Base-by-base conservation (phyloP, 1,140 invertebrate species). In the Ladona fulva region DNA sequence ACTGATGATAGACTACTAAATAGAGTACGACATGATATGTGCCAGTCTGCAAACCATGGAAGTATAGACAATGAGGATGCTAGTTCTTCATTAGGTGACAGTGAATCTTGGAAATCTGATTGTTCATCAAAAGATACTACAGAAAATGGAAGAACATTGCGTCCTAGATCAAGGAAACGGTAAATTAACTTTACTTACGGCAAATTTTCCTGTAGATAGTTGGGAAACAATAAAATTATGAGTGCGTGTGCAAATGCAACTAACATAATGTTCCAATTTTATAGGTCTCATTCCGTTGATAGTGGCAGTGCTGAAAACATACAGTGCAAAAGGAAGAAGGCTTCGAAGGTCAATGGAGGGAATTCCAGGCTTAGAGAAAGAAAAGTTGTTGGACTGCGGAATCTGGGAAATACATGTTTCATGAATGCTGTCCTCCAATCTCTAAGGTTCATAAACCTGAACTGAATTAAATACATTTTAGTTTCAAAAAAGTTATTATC, bases 381-480 rank as follows among this genome's bases (percentile, higher is more conserved):
- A 81, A 91, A 90, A 85, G 89, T 92, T 75, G 90, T 94, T 80
- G 94, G 94, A 37, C 87, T 95, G 81, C 88, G 92, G 81, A 95
- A 95, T 87, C 87, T 95, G 83, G 94, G 93, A 79, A 95, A 95
- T 83, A 95, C 93, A 79, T 95, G 93, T 85, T 95, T 95, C 84
- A 95, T 95, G 93, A 95, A 94, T 86, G 92, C 93, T 77, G 93
- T 95, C 74, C 86, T 95, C 77, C 94, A 95, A 83, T 94, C 92
- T 80, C 87, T 95, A 81, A 94, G 89, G 89, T 90, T 85, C 74
- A 74, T 75, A 74, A 5, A 5, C 11, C 16, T 74, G 42, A 0
- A 75, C 24, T 66, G 12, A 19, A 66, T 66, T 66, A n/a, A n/a
- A n/a, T n/a, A n/a, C n/a, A n/a, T n/a, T n/a, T n/a, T n/a, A n/a